Conservation (phyloP, 1,140 invertebrate genomes). For the Pachyrhynchus sulphureomaculatus region DNA sequence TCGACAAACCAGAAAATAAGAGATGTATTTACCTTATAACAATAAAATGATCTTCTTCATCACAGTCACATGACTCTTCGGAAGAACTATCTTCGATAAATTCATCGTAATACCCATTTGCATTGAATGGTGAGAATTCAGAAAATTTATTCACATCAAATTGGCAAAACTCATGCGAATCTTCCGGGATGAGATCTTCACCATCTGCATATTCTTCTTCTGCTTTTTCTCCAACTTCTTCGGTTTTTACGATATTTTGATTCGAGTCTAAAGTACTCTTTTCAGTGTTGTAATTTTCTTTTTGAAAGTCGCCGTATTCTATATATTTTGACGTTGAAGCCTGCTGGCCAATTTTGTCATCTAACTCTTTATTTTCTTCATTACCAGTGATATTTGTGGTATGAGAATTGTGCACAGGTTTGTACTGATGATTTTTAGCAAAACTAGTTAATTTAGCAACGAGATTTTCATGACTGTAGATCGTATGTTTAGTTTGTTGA, state of each 20-base stretch:
- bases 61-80: slow-evolving; percentile 23
- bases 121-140: slow-evolving; percentile 25
- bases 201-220: background rate
- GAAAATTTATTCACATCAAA: slow-evolving; percentile 40
- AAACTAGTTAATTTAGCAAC: background rate
- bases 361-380: slow-evolving; percentile 2
- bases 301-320: slow-evolving; percentile 11
- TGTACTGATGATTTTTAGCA: background rate
- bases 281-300: background rate
- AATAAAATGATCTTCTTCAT: slow-evolving; percentile 32
- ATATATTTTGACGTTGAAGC: background rate
- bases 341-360: background rate
- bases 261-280: slow-evolving; percentile 30
- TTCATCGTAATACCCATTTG: slow-evolving; percentile 43
- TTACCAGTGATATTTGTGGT: too few relatives aligned
- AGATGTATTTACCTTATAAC: slow-evolving; percentile 28
- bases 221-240: background rate
- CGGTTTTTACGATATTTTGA: slow-evolving; percentile 29
- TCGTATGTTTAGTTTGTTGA: too few relatives aligned
- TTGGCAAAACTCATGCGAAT: slow-evolving; percentile 37
- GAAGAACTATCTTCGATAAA: slow-evolving; percentile 30
- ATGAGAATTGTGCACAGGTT: background rate
- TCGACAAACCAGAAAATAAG: too few relatives aligned
- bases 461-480: too few relatives aligned
- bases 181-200: slow-evolving; percentile 25